phyloP scores from a whole-genome alignment of 2,113 vertebrate species.

The Caracal caracal region DNA sequence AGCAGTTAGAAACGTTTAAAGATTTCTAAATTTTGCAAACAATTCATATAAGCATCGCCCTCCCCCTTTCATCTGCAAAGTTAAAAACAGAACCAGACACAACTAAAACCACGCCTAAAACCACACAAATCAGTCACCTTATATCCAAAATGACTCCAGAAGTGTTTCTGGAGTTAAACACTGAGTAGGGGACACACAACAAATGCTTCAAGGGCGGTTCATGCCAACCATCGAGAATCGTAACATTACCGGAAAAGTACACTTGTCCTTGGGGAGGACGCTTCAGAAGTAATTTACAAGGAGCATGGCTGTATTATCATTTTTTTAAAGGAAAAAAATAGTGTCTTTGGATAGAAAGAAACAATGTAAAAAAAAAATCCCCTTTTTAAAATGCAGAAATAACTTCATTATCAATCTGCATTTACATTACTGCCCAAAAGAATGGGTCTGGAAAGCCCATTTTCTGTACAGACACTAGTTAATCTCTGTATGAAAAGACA shows the following conservation, averaged over 20 bases:
- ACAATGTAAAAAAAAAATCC: constrained; percentile 82
- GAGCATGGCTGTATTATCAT: constrained; percentile 82
- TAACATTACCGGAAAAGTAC: constrained; percentile 88
- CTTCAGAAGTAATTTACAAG: constrained; percentile 79
- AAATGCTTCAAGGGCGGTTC: constrained; percentile 86
- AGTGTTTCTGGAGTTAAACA: constrained; percentile 85
- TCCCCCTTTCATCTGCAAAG: constrained; percentile 71
- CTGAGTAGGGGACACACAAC: constrained; percentile 82
- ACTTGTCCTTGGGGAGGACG: constrained; percentile 85
- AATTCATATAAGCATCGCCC: constrained; percentile 80
- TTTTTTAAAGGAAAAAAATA: constrained; percentile 82
- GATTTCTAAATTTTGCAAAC: constrained; percentile 82
- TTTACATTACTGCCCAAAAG: constrained; percentile 84
- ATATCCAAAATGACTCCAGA: constrained; percentile 78
- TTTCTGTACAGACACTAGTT: constrained; percentile 77
- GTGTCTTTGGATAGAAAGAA: constrained; percentile 89
- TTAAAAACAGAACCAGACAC: constrained; percentile 82
- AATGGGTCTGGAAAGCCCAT: constrained; percentile 77
- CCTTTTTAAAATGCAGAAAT: constrained; percentile 84
- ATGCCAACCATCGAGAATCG: constrained; percentile 86
- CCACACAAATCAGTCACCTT: constrained; percentile 70
- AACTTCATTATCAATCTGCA: constrained; percentile 79
- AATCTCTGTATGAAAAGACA: constrained; percentile 82
- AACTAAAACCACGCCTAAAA: constrained; percentile 81
- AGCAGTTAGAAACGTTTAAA: constrained; percentile 78